Base-by-base conservation (phyloP, 2,113 vertebrate genomes). In the Potamarius usumacintae region DNA sequence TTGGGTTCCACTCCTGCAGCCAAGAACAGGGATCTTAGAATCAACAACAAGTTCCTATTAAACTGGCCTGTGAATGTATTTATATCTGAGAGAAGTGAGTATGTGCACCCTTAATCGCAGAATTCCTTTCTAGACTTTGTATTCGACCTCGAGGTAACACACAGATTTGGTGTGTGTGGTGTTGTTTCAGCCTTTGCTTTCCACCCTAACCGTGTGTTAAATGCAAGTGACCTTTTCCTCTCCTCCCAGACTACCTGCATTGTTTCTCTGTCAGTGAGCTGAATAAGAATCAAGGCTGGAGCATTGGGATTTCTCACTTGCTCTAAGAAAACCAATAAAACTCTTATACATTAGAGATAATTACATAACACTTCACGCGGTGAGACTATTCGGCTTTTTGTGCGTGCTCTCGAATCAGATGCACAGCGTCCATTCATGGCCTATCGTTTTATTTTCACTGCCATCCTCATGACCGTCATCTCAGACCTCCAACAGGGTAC, bases 191-290 rank as follows among this genome's bases (percentile, higher is more conserved):
- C 34, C 4, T 48, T 85, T 78, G 50, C 15, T 63, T 53, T 52
- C 11, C 25, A 62, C 14, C 12, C 12, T 85, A 42, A n/a, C 57
- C 62, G 69, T 76, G 55, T 74, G 71, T 74, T 77, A 60, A 76
- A 58, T 42, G 34, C 65, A 9, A 76, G 42, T 85, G 71, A 60
- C 27, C 71, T 85, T 85, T 72, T 76, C 53, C 8, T 85, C 25
- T 77, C 34, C 57, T 77, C 84, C 25, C 72, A n/a, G 55, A 76
- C 62, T 77, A 10, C 84, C 83, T 58, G 34, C 34, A 52, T 85
- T 85, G 84, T 78, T 85, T 78, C 14, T 63, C 60, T 63, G 22
- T 17, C 55, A 78, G 71, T n/a, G 30, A 18, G 72, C 14, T 53
- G 72, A 78, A 85, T 78, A 14, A 63, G 14, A 30, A 85, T 50